Conservation (phyloP, 1,140 invertebrate genomes). For the Holotrichia oblita region DNA sequence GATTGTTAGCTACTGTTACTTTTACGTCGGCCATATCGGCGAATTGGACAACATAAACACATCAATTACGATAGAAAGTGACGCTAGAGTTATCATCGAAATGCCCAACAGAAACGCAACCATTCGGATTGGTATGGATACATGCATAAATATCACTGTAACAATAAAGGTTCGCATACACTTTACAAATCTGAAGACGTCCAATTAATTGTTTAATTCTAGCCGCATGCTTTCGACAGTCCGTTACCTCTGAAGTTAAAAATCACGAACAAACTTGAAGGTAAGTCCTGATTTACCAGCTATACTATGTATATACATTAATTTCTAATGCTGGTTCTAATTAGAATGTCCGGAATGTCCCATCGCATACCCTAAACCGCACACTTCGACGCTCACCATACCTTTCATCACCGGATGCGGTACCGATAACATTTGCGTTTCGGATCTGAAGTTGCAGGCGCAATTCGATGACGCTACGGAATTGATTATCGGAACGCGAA, state of each 20-base stretch:
- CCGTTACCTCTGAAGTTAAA: background rate
- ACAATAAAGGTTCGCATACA: background rate
- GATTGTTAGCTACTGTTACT: background rate
- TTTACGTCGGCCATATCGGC: background rate
- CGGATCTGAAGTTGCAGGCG: background rate
- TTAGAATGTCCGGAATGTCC: conserved; percentile 17
- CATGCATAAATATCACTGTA: background rate
- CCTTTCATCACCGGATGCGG: conserved; percentile 14
- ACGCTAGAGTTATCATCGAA: background rate
- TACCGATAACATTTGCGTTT: background rate
- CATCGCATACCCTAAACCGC: background rate
- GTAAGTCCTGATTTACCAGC: background rate
- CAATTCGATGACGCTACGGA: background rate
- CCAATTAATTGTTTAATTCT: background rate
- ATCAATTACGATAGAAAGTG: background rate
- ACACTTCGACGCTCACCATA: background rate
- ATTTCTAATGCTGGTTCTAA: background rate
- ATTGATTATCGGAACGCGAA: background rate
- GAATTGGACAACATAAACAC: background rate
- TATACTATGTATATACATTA: no score
- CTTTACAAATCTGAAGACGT: background rate
- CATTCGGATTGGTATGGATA: background rate
- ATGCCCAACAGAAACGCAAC: no score
- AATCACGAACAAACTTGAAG: background rate
- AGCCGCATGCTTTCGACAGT: conserved; percentile 13